phyloP scores from a whole-genome alignment of 2,113 vertebrate genomes.

The Ranitomeya imitator region DNA sequence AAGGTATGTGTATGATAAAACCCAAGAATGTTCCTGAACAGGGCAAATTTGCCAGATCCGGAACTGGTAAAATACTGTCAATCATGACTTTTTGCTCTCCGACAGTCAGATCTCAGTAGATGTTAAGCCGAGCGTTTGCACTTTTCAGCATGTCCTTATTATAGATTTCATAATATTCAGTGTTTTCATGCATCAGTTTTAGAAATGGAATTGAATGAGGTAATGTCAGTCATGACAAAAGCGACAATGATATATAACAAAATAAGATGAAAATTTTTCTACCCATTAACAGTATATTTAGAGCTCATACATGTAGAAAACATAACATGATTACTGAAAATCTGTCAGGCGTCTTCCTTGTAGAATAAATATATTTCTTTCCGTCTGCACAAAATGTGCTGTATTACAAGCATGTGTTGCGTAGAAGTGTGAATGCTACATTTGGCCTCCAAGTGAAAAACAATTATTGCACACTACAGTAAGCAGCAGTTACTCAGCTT shows the following conservation, averaged over 20 bases:
- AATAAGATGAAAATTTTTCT: neutral
- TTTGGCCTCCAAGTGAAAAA: constrained; percentile 22
- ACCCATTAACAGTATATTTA: neutral
- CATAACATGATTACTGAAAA: neutral
- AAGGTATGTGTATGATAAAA: too few species aligned
- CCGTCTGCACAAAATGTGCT: neutral
- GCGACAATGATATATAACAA: too few species aligned
- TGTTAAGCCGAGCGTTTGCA: neutral
- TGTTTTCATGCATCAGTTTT: neutral
- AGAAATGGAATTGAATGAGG: neutral
- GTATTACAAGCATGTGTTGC: constrained; percentile 1
- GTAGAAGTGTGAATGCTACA: constrained; percentile 32
- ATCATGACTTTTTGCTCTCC: neutral
- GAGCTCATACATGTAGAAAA: neutral
- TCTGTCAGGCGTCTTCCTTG: neutral
- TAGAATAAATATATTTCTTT: neutral
- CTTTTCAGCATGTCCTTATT: neutral
- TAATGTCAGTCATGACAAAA: too few species aligned
- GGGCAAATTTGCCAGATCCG: too few species aligned
- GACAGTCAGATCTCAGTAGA: neutral
- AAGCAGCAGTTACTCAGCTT: constrained; percentile 32
- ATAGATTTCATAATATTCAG: neutral
- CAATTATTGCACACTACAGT: constrained; percentile 27
- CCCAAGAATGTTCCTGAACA: too few species aligned
- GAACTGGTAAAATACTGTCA: too few species aligned